Evolutionary conservation across 2,113 vertebrate species (phyloP).

Genomic region (Silurus asotus): DNA sequence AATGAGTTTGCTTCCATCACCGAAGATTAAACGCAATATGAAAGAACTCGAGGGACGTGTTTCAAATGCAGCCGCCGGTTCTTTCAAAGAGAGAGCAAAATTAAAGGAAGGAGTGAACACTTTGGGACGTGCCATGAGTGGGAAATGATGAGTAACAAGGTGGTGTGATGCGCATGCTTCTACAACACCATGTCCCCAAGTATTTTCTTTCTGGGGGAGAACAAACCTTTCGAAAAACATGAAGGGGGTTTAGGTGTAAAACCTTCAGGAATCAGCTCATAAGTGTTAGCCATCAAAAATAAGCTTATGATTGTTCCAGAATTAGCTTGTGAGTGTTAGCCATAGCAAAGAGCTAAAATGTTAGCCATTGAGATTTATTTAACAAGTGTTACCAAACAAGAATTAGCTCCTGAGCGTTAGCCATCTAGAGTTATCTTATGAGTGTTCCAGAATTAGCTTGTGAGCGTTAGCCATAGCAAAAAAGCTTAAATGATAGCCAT

Average conservation of each 20-base stretch:
- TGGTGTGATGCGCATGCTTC: neutral
- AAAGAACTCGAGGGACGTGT: neutral
- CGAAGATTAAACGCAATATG: neutral
- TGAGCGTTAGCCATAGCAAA: no score
- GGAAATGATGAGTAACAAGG: neutral
- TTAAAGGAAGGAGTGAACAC: neutral
- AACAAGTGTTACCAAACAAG: no score
- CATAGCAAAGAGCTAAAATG: no score
- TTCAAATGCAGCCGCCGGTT: neutral
- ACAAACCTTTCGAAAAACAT: neutral
- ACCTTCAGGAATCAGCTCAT: no score
- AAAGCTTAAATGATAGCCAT: no score
- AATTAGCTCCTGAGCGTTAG: no score
- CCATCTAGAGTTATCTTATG: no score
- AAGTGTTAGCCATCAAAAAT: no score
- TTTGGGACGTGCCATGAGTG: neutral
- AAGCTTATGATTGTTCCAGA: no score
- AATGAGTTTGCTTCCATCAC: slow-evolving; percentile 15
- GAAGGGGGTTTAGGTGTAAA: neutral
- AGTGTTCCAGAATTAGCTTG: no score
- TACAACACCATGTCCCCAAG: neutral
- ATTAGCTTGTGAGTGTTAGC: no score
- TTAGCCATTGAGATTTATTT: no score
- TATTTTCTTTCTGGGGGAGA: neutral
- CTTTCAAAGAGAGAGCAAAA: neutral